Conservation (phyloP, 2,888 invertebrate species). For the Ichneumoninae sp. region DNA sequence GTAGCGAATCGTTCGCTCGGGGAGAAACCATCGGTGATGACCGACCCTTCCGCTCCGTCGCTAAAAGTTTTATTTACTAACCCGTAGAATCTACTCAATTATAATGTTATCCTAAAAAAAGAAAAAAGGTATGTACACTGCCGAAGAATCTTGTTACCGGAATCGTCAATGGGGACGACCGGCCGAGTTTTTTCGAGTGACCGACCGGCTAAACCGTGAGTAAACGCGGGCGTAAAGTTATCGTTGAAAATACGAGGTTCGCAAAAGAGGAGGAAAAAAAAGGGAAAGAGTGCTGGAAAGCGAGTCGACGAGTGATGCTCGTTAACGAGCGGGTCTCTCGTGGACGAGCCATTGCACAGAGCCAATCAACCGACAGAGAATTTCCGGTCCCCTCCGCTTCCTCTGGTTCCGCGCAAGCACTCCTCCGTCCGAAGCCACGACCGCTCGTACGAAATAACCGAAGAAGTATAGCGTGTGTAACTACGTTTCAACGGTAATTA, state of each 20-base stretch:
- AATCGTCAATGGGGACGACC: conserved; percentile 26
- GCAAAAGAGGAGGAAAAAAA: conserved; percentile 12
- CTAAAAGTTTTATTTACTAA: conserved; percentile 1
- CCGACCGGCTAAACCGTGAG: conserved; percentile 23
- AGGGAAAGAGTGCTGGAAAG: conserved; percentile 4
- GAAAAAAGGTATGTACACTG: conserved; percentile 6
- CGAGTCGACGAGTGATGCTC: conserved; percentile 39
- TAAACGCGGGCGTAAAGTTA: conserved; percentile 29
- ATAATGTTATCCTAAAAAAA: conserved; percentile 3
- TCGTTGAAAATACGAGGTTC: conserved; percentile 11
- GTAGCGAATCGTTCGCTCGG: neutral
- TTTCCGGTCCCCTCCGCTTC: neutral
- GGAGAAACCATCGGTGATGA: neutral
- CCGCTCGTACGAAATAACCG: conserved; percentile 43
- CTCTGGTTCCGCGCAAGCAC: neutral
- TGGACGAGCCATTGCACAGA: conserved; percentile 58
- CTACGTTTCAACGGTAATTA: conserved; percentile 58
- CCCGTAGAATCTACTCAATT: conserved; percentile 27
- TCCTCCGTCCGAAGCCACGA: neutral
- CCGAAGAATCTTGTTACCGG: conserved; percentile 34
- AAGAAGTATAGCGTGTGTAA: conserved; percentile 49
- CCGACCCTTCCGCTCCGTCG: neutral
- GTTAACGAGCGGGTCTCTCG: conserved; percentile 56
- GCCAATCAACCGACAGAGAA: conserved; percentile 57
- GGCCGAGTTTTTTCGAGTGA: conserved; percentile 24